These are phyloP conservation scores for Melitaea cinxia DNA, from an alignment of 1,140 invertebrate species.

Conservation along the genomic window DNA sequence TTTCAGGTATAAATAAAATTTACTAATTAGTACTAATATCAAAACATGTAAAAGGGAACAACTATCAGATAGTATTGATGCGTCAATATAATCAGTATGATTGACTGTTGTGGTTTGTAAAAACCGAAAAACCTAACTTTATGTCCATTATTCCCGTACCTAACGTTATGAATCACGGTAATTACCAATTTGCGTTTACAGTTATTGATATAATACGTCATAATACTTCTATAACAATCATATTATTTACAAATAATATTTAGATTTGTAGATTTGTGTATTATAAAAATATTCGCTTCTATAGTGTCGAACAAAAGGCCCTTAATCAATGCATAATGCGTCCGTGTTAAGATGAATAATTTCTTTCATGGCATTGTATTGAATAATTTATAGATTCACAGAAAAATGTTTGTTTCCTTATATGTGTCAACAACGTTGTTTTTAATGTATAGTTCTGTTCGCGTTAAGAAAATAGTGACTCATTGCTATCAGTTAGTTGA, in stretches of 20 bases:
- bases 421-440: constrained; percentile 23
- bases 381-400: constrained; percentile 26
- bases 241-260: neutral
- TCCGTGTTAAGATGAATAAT: constrained; percentile 24
- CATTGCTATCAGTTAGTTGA: neutral
- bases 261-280: neutral
- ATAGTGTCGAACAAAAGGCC: constrained; percentile 4
- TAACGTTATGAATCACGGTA: no score
- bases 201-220: no score
- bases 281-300: constrained; percentile 5
- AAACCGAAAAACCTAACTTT: no score
- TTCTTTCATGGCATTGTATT: constrained; percentile 15
- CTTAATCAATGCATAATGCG: constrained; percentile 27
- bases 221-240: no score
- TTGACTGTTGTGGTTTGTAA: no score
- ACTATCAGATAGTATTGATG: no score
- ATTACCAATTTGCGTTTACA: no score
- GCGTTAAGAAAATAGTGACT: neutral
- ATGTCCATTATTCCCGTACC: no score
- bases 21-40: no score
- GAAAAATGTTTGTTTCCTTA: constrained; percentile 27
- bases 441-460: neutral
- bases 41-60: no score
- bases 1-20: no score
- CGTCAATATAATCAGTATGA: no score